A percentile compares a stretch with the other conserved stretches of the same genome.
Evolutionary conservation across 2,797 vertebrate species (phyloP).

Genomic region (Cuniculus paca): DNA sequence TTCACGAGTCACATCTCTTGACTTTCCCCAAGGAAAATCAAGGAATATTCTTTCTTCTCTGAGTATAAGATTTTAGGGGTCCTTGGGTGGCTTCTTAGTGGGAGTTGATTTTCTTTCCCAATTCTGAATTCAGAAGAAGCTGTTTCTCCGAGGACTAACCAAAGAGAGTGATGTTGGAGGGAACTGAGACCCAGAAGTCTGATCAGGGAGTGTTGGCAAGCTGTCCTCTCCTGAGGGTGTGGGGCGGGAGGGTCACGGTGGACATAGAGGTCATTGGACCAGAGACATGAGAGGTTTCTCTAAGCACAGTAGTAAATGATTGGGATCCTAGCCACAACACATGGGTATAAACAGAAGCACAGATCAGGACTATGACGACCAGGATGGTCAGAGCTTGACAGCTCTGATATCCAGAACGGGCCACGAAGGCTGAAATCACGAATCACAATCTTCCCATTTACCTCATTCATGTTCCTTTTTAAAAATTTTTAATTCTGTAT

Average conservation of each 20-base stretch:
- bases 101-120: neutral
- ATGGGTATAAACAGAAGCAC: neutral
- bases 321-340: neutral
- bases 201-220: neutral
- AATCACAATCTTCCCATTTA: conserved; percentile 29
- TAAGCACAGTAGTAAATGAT: conserved; percentile 55
- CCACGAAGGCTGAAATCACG: neutral
- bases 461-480: conserved; percentile 70
- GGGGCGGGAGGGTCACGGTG: neutral
- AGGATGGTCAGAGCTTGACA: neutral
- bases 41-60: neutral
- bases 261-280: neutral
- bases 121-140: conserved; percentile 39
- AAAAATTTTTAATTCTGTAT: conserved; percentile 6
- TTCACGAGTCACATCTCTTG: neutral
- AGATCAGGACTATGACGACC: neutral
- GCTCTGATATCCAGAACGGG: neutral
- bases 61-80: neutral
- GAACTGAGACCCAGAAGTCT: neutral
- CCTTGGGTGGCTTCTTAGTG: neutral
- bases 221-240: neutral
- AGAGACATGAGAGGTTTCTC: neutral
- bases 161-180: neutral
- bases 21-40: neutral
- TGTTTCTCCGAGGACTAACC: conserved; percentile 10